phyloP scores from a whole-genome alignment of 2,888 invertebrate species.

The Rhodophaea formosa region DNA sequence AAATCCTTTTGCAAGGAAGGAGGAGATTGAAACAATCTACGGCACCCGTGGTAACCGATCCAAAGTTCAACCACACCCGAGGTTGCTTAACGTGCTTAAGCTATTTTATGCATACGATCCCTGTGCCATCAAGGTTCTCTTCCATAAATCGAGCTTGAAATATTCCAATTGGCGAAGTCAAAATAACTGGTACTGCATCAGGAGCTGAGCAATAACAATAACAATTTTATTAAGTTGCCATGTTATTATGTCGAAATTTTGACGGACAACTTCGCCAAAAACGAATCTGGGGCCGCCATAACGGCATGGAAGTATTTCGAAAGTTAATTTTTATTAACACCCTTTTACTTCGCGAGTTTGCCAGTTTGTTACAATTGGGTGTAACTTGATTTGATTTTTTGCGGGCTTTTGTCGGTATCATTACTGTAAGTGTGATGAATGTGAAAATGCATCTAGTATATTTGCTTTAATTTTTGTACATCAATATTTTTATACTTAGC shows the following conservation, averaged over 20 bases:
- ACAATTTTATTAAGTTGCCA: slow-evolving; percentile 5
- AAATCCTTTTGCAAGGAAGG: no score
- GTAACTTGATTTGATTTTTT: neutral
- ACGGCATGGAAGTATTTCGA: slow-evolving; percentile 11
- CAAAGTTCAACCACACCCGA: no score
- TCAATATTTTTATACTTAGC: no score
- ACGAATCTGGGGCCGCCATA: slow-evolving; percentile 11
- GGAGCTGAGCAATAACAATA: slow-evolving; percentile 2
- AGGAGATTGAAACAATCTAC: no score
- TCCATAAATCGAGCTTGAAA: neutral
- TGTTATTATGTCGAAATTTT: slow-evolving; percentile 13
- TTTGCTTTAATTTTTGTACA: no score
- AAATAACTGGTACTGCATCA: neutral
- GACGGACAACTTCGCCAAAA: slow-evolving; percentile 13
- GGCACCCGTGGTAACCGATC: no score
- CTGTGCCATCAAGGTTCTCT: no score
- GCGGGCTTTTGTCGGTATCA: no score
- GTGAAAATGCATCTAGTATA: no score
- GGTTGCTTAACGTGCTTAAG: no score
- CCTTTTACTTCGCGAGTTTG: slow-evolving; percentile 4
- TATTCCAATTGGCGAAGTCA: neutral
- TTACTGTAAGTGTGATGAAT: no score
- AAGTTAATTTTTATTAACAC: slow-evolving; percentile 15
- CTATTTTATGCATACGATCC: no score
- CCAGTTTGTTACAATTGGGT: neutral